Percentiles rank a stretch among this genome's conserved stretches.
Conservation (phyloP, 1,140 invertebrate species). For the Heliconius melpomene region DNA sequence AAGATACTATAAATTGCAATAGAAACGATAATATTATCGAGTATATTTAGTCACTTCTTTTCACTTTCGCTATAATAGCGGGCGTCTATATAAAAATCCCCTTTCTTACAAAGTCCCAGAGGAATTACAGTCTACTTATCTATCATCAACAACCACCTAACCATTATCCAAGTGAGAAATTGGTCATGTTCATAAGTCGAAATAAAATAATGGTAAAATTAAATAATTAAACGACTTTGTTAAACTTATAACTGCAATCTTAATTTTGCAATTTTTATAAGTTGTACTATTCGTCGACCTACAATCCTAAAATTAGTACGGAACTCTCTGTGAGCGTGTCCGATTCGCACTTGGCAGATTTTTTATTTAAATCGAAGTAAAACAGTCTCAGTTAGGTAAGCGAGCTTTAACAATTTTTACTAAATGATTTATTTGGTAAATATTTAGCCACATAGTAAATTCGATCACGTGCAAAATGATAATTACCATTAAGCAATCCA, state of each 20-base stretch:
- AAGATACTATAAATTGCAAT: no score
- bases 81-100: neutral
- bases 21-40: no score
- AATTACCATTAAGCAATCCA: constrained; percentile 40
- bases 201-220: no score
- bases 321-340: no score
- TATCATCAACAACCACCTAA: neutral
- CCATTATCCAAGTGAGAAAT: neutral
- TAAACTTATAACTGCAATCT: no score
- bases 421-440: constrained; percentile 10
- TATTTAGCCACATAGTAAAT: constrained; percentile 15
- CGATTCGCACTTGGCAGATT: no score
- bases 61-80: no score
- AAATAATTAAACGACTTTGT: no score
- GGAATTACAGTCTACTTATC: neutral
- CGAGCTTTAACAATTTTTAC: neutral
- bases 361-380: neutral
- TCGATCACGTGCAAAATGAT: constrained; percentile 33
- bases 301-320: no score
- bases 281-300: no score
- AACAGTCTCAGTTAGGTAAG: neutral
- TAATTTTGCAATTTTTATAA: no score
- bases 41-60: no score
- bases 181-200: neutral
- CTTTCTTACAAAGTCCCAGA: neutral